These are phyloP conservation scores for Fopius arisanus DNA, from an alignment of 1,140 invertebrate genomes.

Conservation along the genomic window DNA sequence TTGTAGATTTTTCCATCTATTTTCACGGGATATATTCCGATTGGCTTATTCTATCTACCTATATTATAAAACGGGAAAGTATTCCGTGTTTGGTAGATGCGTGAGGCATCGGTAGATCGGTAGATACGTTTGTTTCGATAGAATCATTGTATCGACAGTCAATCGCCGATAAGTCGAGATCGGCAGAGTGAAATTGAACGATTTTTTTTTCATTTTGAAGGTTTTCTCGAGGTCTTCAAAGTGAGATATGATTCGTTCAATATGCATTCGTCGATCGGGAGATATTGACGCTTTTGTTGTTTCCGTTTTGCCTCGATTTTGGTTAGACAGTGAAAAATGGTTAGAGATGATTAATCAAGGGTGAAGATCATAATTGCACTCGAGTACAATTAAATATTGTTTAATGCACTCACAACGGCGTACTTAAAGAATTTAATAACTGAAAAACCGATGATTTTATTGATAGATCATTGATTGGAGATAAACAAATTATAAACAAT, in stretches of 20 bases:
- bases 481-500: constrained; percentile 5
- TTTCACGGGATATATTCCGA: no score
- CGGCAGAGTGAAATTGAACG: no score
- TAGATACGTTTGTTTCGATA: background rate
- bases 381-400: constrained; percentile 55
- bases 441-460: background rate
- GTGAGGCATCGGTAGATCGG: background rate
- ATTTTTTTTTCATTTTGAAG: no score
- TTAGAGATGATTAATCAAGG: constrained; percentile 18
- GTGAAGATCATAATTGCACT: constrained; percentile 51
- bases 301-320: background rate
- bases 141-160: no score
- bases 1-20: no score
- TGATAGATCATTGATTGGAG: background rate
- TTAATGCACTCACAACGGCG: constrained; percentile 1
- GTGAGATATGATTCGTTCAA: background rate
- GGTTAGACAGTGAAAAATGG: background rate
- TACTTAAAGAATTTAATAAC: background rate
- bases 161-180: no score
- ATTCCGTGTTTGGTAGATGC: no score
- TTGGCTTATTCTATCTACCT: no score
- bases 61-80: no score
- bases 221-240: no score
- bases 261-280: background rate
- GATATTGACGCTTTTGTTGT: background rate